These are phyloP conservation scores for Caenorhabditis macrosperma DNA, from an alignment of 2,888 invertebrate genomes.

Conservation along the genomic window DNA sequence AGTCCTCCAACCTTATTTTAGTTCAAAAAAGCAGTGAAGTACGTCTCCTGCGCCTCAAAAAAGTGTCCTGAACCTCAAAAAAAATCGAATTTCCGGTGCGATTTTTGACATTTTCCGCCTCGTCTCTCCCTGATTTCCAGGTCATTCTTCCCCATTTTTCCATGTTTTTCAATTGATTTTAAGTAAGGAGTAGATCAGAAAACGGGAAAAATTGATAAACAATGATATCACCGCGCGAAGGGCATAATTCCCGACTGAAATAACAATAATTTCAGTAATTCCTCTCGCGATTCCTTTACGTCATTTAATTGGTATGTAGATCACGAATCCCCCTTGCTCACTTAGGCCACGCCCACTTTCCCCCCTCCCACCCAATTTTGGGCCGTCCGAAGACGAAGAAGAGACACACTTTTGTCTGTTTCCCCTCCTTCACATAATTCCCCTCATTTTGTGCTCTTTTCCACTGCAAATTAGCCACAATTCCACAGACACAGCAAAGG, in stretches of 20 bases:
- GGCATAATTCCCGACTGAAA: too few relatives aligned
- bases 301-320: conserved; percentile 54
- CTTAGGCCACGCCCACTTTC: conserved; percentile 33
- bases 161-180: neutral
- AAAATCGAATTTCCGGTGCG: conserved; percentile 43
- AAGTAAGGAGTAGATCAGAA: too few relatives aligned
- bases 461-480: neutral
- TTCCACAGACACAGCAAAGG: neutral
- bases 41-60: too few relatives aligned
- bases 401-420: neutral
- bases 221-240: conserved; percentile 2
- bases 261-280: neutral
- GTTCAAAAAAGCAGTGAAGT: too few relatives aligned
- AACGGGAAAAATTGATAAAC: too few relatives aligned
- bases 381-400: too few relatives aligned
- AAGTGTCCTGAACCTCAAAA: too few relatives aligned
- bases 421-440: neutral
- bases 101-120: conserved; percentile 32
- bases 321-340: conserved; percentile 44
- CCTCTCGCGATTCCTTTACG: neutral
- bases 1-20: too few relatives aligned
- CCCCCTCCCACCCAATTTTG: neutral
- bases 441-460: neutral
- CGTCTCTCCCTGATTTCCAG: neutral
- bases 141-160: neutral